Percentiles rank a stretch among this genome's conserved stretches.
Evolutionary conservation across 2,113 vertebrate genomes (phyloP).

Genomic region (Etheostoma spectabile): DNA sequence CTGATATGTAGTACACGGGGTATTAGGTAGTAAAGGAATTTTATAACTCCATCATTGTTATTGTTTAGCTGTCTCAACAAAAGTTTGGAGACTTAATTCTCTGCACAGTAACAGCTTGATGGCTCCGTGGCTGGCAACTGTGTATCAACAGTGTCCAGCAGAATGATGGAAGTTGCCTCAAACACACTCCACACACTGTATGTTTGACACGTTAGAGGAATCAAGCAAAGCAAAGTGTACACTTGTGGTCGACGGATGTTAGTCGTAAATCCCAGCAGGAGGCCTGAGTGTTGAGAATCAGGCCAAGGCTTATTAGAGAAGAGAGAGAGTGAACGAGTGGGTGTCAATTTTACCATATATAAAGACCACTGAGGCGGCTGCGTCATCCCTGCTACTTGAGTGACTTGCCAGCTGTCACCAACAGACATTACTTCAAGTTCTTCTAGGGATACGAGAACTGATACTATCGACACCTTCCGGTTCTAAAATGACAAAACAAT

Average conservation of each 20-base stretch:
- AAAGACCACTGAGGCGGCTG: conserved; percentile 60
- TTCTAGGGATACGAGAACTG: too few relatives aligned
- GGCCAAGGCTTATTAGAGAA: conserved; percentile 59
- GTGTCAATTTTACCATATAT: conserved; percentile 58
- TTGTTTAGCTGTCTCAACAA: conserved; percentile 59
- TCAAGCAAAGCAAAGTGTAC: conserved; percentile 24
- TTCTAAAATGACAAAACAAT: too few relatives aligned
- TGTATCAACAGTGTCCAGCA: not conserved
- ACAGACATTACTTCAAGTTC: conserved; percentile 50
- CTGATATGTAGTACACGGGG: conserved; percentile 53
- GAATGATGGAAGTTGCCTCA: conserved; percentile 27
- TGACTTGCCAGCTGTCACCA: conserved; percentile 62
- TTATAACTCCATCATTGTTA: conserved; percentile 57
- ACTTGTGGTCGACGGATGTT: conserved; percentile 9
- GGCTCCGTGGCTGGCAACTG: not conserved
- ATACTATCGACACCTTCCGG: too few relatives aligned
- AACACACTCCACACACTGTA: not conserved
- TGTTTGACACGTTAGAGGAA: conserved; percentile 32
- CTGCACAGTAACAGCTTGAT: conserved; percentile 50
- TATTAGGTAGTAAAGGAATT: conserved; percentile 47
- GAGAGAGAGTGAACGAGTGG: conserved; percentile 37
- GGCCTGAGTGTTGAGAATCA: conserved; percentile 39
- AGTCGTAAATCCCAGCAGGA: conserved; percentile 49
- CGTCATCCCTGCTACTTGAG: conserved; percentile 50
- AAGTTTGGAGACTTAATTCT: conserved; percentile 37